Conservation (phyloP, 2,888 invertebrate genomes). For the Netelia virgata region DNA sequence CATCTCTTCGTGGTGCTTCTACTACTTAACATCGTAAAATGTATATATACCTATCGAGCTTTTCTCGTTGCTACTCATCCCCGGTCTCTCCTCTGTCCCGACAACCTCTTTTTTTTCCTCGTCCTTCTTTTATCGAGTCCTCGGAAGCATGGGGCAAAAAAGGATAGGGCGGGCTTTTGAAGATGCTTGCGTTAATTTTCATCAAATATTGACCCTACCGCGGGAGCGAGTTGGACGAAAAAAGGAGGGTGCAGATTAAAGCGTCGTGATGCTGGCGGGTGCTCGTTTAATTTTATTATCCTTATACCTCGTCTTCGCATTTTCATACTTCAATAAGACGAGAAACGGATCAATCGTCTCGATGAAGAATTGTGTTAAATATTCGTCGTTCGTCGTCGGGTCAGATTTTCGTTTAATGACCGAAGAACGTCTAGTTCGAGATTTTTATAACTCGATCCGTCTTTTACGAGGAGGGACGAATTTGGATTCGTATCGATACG, state of each 20-base stretch:
- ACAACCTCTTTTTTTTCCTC: slow-evolving; percentile 15
- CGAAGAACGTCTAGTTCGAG: not conserved
- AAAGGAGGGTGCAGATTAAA: slow-evolving; percentile 12
- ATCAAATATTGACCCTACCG: slow-evolving; percentile 51
- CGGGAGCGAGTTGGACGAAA: not conserved
- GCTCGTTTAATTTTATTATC: slow-evolving; percentile 39
- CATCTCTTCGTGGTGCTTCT: slow-evolving; percentile 53
- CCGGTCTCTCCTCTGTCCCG: slow-evolving; percentile 29
- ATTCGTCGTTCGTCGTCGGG: no score
- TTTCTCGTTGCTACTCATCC: slow-evolving; percentile 28
- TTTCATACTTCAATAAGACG: not conserved
- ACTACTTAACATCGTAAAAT: slow-evolving; percentile 59
- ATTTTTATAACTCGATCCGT: not conserved
- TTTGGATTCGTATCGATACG: slow-evolving; percentile 12
- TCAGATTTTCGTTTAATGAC: not conserved
- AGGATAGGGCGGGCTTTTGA: slow-evolving; percentile 18
- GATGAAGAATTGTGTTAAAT: no score
- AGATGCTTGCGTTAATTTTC: slow-evolving; percentile 51
- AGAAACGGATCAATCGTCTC: not conserved
- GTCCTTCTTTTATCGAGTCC: slow-evolving; percentile 8
- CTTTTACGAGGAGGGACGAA: slow-evolving; percentile 8
- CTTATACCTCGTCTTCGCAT: not conserved
- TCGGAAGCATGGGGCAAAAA: slow-evolving; percentile 38
- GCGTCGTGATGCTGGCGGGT: not conserved
- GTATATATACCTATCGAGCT: slow-evolving; percentile 36